Percentiles rank a stretch among this genome's conserved stretches.
phyloP scores from a whole-genome alignment of 1,140 invertebrate species.

The Drosophila hydei region DNA sequence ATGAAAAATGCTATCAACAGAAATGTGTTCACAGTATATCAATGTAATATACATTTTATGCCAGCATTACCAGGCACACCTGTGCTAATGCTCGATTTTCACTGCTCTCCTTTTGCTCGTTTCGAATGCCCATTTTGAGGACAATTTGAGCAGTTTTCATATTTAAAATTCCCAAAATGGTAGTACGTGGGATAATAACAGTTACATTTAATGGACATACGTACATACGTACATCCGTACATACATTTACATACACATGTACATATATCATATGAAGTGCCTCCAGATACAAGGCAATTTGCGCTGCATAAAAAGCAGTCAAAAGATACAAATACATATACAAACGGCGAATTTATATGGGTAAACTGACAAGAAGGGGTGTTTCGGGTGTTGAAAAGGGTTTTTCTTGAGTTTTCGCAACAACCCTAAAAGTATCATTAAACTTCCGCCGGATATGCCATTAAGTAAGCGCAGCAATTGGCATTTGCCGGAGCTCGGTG shows the following conservation, averaged over 20 bases:
- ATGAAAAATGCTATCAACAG: background rate
- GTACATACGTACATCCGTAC: too few relatives aligned
- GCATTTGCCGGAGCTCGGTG: constrained; percentile 4
- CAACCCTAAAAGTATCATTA: constrained; percentile 54
- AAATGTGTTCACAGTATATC: background rate
- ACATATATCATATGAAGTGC: constrained; percentile 55
- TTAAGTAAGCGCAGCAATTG: constrained; percentile 36
- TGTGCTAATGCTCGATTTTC: constrained; percentile 30
- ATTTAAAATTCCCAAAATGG: constrained; percentile 83
- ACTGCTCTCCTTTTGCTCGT: constrained; percentile 31
- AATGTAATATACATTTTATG: background rate
- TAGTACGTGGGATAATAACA: constrained; percentile 77
- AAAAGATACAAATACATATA: constrained; percentile 5
- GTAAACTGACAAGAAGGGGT: constrained; percentile 62
- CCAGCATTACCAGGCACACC: constrained; percentile 9
- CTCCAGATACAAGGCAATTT: constrained; percentile 60
- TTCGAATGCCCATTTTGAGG: constrained; percentile 68
- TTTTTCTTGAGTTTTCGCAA: constrained; percentile 46
- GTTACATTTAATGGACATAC: constrained; percentile 75
- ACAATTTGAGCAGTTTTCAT: constrained; percentile 78
- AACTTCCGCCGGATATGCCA: constrained; percentile 79
- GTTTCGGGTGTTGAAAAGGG: constrained; percentile 32
- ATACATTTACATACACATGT: background rate
- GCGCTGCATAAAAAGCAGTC: constrained; percentile 49
- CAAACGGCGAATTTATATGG: constrained; percentile 1